Evolutionary conservation across 2,888 invertebrate species (phyloP).

Genomic region (Nysson spinosus): DNA sequence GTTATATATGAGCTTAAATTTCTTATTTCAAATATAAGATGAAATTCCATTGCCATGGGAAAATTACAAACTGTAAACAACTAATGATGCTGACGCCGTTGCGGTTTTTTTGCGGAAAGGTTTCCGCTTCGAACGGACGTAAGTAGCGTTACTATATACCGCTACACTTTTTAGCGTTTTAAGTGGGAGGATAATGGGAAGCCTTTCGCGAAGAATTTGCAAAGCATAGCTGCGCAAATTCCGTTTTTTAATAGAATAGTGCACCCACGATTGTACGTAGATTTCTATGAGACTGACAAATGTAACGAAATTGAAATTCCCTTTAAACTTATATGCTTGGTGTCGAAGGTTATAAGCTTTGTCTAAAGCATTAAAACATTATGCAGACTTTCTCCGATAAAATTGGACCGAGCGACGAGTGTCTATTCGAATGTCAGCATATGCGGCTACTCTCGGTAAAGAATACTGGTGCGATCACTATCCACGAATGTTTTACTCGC

Average conservation of each 20-base stretch:
- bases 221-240: slow-evolving; percentile 9
- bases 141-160: slow-evolving; percentile 22
- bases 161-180: slow-evolving; percentile 19
- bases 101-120: slow-evolving; percentile 5
- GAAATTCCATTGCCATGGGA: too few relatives aligned
- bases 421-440: slow-evolving; percentile 30
- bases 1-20: too few relatives aligned
- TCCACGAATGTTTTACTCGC: slow-evolving; percentile 13
- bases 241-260: background rate
- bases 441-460: slow-evolving; percentile 29
- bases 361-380: slow-evolving; percentile 40
- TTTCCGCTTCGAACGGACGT: slow-evolving; percentile 10
- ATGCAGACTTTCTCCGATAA: slow-evolving; percentile 53
- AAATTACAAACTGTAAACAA: too few relatives aligned
- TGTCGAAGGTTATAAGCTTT: slow-evolving; percentile 49
- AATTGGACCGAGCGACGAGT: slow-evolving; percentile 25
- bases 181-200: slow-evolving; percentile 17
- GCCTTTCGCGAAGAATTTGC: slow-evolving; percentile 13
- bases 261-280: slow-evolving; percentile 4
- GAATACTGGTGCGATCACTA: slow-evolving; percentile 19
- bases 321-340: slow-evolving; percentile 18
- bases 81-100: too few relatives aligned
- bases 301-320: slow-evolving; percentile 4
- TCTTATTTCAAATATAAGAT: too few relatives aligned
- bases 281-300: slow-evolving; percentile 10